Evolutionary conservation across 2,888 invertebrate species (phyloP).

Genomic region (Nomada fabriciana): DNA sequence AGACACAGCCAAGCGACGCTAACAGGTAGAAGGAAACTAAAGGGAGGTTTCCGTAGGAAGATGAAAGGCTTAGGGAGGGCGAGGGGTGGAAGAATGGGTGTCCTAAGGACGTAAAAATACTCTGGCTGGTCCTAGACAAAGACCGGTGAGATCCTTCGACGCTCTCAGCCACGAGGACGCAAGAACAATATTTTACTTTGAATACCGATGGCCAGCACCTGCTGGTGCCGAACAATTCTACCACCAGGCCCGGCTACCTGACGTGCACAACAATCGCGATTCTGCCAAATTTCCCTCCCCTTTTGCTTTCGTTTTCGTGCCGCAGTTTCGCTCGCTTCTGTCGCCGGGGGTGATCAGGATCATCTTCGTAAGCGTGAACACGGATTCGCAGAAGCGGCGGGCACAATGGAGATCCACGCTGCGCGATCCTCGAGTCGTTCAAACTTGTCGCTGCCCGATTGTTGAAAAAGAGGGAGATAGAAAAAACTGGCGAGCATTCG

Average conservation of each 20-base stretch:
- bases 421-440: constrained; percentile 13
- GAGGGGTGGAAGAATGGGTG: constrained; percentile 55
- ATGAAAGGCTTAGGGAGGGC: constrained; percentile 76
- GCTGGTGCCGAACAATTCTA: constrained; percentile 70
- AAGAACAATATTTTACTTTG: constrained; percentile 81
- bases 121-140: constrained; percentile 70
- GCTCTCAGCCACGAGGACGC: constrained; percentile 67
- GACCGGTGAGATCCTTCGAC: constrained; percentile 69
- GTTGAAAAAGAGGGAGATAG: neutral
- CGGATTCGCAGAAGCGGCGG: constrained; percentile 38
- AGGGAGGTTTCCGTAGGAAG: constrained; percentile 67
- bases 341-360: constrained; percentile 48
- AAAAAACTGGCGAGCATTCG: no score
- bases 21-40: constrained; percentile 56
- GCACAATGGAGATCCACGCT: constrained; percentile 27
- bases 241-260: constrained; percentile 61
- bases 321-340: neutral
- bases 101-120: constrained; percentile 77
- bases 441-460: constrained; percentile 5
- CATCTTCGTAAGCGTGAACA: constrained; percentile 51
- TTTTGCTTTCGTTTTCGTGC: constrained; percentile 9
- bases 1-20: constrained; percentile 8
- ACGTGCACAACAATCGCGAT: constrained; percentile 37
- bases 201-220: constrained; percentile 75
- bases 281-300: constrained; percentile 35